Percentiles rank a stretch among this genome's conserved stretches.
phyloP scores from a whole-genome alignment of 2,797 vertebrate species.

The Macropodus opercularis region DNA sequence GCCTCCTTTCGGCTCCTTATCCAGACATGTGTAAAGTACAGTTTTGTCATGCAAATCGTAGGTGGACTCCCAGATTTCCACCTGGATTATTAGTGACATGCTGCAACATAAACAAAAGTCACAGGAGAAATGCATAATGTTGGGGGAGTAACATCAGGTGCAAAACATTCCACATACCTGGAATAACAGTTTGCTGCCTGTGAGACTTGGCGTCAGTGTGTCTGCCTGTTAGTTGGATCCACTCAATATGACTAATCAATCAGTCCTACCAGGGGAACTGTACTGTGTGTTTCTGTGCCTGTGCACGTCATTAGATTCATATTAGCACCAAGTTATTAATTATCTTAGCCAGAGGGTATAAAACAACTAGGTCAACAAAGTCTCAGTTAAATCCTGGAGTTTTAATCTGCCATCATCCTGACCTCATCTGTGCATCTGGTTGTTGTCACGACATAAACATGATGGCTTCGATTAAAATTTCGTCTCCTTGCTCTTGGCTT shows the following conservation, averaged over 20 bases:
- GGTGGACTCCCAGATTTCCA: constrained; percentile 11
- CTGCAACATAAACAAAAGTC: constrained; percentile 16
- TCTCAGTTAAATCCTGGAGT: neutral
- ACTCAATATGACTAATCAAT: neutral
- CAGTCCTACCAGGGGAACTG: neutral
- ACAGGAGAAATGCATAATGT: neutral
- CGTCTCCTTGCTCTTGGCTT: neutral
- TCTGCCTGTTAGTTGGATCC: neutral
- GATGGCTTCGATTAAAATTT: too few species aligned
- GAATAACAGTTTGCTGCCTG: neutral
- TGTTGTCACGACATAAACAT: too few species aligned
- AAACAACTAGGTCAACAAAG: neutral
- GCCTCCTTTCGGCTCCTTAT: neutral
- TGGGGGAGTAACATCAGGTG: neutral
- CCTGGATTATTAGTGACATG: constrained; percentile 23
- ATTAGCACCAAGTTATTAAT: neutral
- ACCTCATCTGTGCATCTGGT: constrained; percentile 1
- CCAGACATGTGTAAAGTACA: constrained; percentile 3
- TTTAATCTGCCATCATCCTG: neutral
- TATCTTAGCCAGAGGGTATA: neutral
- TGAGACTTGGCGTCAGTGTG: neutral
- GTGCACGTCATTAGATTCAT: neutral
- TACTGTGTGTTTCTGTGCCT: neutral
- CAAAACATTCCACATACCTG: constrained; percentile 1
- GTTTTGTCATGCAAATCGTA: constrained; percentile 37